Base-by-base conservation (phyloP, 2,113 vertebrate species). In the Acanthisitta chloris region DNA sequence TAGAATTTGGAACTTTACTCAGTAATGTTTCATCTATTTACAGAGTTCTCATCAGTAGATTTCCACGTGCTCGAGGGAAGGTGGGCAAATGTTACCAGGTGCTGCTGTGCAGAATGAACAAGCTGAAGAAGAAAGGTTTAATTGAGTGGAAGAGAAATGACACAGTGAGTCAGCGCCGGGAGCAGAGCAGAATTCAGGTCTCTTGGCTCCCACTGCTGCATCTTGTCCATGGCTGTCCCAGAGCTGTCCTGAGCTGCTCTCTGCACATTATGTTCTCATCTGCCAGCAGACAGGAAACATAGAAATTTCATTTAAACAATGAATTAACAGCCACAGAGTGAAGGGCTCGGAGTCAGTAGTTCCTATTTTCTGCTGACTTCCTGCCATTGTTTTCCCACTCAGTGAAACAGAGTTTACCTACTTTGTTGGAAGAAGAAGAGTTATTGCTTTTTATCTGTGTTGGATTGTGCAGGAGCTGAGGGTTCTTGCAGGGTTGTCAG, bases 281-380 rank as follows among this genome's bases (percentile, higher is more conserved):
- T 94, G 66, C 85, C 6, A 3, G 70, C 71, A 81, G 81, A 59
- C 88, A 92, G 92, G 93, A 96, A 97, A 88, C 76, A 36, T 7
- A 88, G 81, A 96, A 93, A 94, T 93, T 77, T 93, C 52, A 59
- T 94, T 94, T 81, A 93, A 93, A 90, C 72, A 90, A 78, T 77
- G 81, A 92, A 92, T 90, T 81, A 85, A 36, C 81, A 48, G 31
- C 57, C 0, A 1, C 38, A 72, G 59, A 92, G 52, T 49, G 45
- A 55, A 86, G 38, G 2, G 4, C 34, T 82, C 10, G 0, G 43
- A 92, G 52, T 77, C 71, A n/a, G 51, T 46, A 73, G 71, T 49
- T 93, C 70, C 26, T 71, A 33, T 88, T 80, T 93, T 78, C 62
- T 73, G 29, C 90, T 83, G 59, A 88, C 51, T 90, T 93, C 85